Base-by-base conservation (phyloP, 2,888 invertebrate species). In the Meghimatium bilineatum region DNA sequence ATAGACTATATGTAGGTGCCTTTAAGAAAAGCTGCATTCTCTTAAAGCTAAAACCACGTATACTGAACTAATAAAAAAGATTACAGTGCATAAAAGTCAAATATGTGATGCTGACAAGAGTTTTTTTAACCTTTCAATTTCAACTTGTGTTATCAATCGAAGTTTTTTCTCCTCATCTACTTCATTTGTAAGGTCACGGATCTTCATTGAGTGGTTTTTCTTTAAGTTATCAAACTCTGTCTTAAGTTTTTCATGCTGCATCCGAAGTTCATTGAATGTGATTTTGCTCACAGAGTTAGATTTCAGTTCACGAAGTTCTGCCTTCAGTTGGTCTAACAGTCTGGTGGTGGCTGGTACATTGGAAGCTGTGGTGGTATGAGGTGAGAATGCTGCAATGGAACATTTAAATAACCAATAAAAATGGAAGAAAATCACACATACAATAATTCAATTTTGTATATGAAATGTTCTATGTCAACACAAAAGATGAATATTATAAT, bases 231-330 rank as follows among this genome's bases (percentile, higher is more conserved):
- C 91, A 71, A 92, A 77, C 49, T 91, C 91, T 77, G 88, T 85
- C 83, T 90, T 90, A 74, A 93, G 87, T 79, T 89, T 89, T 71
- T 90, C 90, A 69, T 92, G 89, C 86, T 93, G 91, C 1, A 91
- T 89, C 86, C 97, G 97, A 90, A 96, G 96, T 87, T 96, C 95
- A 91, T 96, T 96, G 88, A 97, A 95, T 92, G 97, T 97, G 88
- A 95, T 96, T 95, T 97, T 96, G 86, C 90, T 91, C 84, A 91
- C 90, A 82, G 89, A 89, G 86, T 89, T 90, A 69, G 87, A 77
- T 85, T 88, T 88, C 44, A 92, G 84, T 29, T 90, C 89, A 69
- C 85, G 82, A 14, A 92, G 82, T 86, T 91, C 91, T 78, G 86
- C 84, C 72, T 90, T 88, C 12, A 92, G 63, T 52, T 80, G 80